These are phyloP conservation scores for Eueremaeus valkanovi DNA, from an alignment of 2,888 invertebrate species.

Conservation along the genomic window DNA sequence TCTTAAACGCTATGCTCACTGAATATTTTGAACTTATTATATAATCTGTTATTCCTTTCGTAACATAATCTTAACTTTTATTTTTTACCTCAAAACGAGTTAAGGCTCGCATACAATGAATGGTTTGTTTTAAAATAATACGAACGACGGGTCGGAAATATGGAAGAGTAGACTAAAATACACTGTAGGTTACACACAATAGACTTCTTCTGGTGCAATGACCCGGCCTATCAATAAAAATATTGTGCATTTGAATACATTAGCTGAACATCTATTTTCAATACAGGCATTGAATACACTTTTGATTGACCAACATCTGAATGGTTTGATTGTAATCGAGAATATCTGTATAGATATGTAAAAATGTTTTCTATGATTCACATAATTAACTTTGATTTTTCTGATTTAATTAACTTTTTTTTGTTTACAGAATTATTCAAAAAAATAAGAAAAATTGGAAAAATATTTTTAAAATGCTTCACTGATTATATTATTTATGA, in stretches of 20 bases:
- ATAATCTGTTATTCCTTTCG: too few species aligned
- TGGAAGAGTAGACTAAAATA: not conserved
- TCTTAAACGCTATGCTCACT: too few species aligned
- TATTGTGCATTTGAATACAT: not conserved
- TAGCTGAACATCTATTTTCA: too few species aligned
- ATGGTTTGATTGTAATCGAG: not conserved
- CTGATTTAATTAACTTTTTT: not conserved
- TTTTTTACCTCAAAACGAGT: too few species aligned
- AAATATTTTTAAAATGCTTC: not conserved
- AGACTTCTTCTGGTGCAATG: not conserved
- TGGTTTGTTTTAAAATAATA: too few species aligned
- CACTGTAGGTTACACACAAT: not conserved
- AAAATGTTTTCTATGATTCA: not conserved
- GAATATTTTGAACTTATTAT: too few species aligned
- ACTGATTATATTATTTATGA: not conserved
- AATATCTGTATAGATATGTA: not conserved
- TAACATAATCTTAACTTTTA: too few species aligned
- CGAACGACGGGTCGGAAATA: too few species aligned
- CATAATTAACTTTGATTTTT: constrained; percentile 1
- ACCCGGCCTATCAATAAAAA: constrained; percentile 12
- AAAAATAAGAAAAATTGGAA: not conserved
- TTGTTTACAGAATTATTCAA: not conserved
- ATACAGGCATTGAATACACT: not conserved
- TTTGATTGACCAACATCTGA: not conserved
- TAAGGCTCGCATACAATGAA: too few species aligned